Percentiles rank a stretch among this genome's conserved stretches.
Evolutionary conservation across 2,797 vertebrate genomes (phyloP).

Genomic region (Gymnoscopelus microlampas): DNA sequence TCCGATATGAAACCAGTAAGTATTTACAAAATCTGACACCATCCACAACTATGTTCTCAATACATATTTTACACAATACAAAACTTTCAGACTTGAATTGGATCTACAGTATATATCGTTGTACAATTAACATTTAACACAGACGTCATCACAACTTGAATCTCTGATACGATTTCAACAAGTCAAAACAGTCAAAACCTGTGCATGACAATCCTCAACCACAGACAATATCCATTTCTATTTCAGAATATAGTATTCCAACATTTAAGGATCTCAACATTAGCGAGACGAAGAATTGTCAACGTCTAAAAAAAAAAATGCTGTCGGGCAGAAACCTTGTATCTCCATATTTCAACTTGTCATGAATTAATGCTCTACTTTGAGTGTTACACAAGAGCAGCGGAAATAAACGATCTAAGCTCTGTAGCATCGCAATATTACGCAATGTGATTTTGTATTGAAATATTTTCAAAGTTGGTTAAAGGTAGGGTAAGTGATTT

Average conservation of each 20-base stretch:
- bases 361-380: too few species aligned
- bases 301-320: neutral
- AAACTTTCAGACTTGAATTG: too few species aligned
- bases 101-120: neutral
- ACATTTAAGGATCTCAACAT: constrained; percentile 32
- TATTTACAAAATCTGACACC: constrained; percentile 42
- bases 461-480: too few species aligned
- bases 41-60: constrained; percentile 33
- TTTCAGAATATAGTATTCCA: neutral
- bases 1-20: constrained; percentile 50
- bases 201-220: constrained; percentile 24
- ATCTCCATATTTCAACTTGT: too few species aligned
- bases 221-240: constrained; percentile 4
- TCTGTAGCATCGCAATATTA: too few species aligned
- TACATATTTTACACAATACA: constrained; percentile 7
- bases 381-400: too few species aligned
- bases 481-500: too few species aligned
- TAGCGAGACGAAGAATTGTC: constrained; percentile 40
- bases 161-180: constrained; percentile 1
- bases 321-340: too few species aligned
- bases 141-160: constrained; percentile 14
- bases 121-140: constrained; percentile 30
- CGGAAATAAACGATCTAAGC: too few species aligned
- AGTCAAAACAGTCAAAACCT: constrained; percentile 3
- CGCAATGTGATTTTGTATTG: too few species aligned